Evolutionary conservation across 2,113 vertebrate genomes (phyloP).

Genomic region (Ctenodactylus gundi): DNA sequence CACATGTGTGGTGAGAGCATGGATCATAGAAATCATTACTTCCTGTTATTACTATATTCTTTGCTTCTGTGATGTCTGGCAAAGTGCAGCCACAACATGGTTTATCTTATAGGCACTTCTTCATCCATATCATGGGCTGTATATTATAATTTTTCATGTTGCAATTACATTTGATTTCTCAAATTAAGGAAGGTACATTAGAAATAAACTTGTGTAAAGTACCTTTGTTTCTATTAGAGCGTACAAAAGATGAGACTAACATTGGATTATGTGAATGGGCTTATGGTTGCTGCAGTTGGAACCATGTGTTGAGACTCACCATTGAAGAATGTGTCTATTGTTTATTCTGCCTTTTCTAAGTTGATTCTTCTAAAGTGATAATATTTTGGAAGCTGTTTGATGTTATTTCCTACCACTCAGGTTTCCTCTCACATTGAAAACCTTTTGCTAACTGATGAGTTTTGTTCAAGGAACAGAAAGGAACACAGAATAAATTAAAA

Average conservation of each 20-base stretch:
- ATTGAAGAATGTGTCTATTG: background rate
- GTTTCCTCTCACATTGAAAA: background rate
- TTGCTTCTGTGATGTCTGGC: background rate
- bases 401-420: too few relatives aligned
- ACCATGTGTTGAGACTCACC: background rate
- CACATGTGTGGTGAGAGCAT: background rate
- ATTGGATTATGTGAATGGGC: background rate
- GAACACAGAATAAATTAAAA: background rate
- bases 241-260: background rate
- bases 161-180: background rate
- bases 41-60: background rate
- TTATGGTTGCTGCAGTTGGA: background rate
- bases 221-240: background rate
- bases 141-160: background rate
- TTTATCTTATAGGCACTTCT: background rate
- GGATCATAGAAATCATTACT: background rate
- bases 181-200: background rate
- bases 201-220: background rate
- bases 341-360: background rate
- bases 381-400: background rate
- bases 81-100: background rate
- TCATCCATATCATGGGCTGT: background rate
- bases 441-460: too few relatives aligned
- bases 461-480: background rate
- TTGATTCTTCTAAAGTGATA: background rate